phyloP scores from a whole-genome alignment of 2,888 invertebrate genomes.

The Phyto melanocephala region DNA sequence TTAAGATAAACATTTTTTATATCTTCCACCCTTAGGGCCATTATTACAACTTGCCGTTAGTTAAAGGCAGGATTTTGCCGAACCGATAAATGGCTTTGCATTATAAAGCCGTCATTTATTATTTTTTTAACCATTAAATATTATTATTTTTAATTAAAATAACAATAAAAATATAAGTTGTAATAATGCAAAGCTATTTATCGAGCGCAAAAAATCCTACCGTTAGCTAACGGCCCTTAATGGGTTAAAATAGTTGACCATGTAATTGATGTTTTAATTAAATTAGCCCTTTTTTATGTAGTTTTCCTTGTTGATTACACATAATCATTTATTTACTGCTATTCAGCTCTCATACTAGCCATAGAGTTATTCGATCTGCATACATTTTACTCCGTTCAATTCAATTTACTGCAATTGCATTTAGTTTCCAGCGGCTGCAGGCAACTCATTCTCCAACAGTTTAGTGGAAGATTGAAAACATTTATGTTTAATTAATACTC shows the following conservation, averaged over 20 bases:
- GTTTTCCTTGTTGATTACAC: slow-evolving; percentile 50
- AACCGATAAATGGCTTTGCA: no score
- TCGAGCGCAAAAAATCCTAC: no score
- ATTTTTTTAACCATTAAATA: no score
- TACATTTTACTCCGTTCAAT: slow-evolving; percentile 19
- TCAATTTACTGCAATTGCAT: slow-evolving; percentile 27
- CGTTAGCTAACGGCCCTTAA: no score
- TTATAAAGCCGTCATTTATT: no score
- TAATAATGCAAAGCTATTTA: no score
- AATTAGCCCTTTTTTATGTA: slow-evolving; percentile 57
- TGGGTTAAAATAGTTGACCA: slow-evolving; percentile 29
- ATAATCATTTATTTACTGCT: slow-evolving; percentile 63
- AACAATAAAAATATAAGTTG: no score
- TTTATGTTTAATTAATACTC: slow-evolving; percentile 64
- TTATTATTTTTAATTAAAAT: no score
- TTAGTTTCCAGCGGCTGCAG: slow-evolving; percentile 3
- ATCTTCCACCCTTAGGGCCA: no score
- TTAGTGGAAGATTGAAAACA: slow-evolving; percentile 63
- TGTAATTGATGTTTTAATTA: slow-evolving; percentile 60
- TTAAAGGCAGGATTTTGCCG: no score
- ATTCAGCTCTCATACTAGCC: neutral
- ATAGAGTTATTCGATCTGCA: neutral
- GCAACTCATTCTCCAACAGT: slow-evolving; percentile 47
- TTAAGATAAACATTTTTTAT: no score
- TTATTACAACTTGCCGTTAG: no score